A percentile compares a stretch with the other conserved stretches of the same genome.
Evolutionary conservation across 2,797 vertebrate genomes (phyloP).

Genomic region (Coracias cyanogaster): DNA sequence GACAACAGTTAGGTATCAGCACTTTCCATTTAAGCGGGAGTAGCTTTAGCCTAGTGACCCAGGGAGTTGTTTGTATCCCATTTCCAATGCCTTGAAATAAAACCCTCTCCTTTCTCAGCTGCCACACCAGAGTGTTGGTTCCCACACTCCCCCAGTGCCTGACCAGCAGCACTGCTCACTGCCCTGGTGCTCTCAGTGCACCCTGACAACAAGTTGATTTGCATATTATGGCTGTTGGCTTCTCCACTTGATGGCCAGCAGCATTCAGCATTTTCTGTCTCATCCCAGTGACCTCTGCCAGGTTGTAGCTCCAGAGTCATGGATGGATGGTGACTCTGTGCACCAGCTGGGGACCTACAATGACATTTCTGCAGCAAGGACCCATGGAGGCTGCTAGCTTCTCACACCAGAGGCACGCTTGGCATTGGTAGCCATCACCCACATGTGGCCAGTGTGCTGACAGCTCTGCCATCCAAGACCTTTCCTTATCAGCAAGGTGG

Average conservation of each 20-base stretch:
- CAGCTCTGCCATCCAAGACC: background rate
- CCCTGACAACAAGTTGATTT: background rate
- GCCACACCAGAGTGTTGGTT: fast-evolving
- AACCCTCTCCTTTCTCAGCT: background rate
- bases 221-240: background rate
- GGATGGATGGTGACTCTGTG: background rate
- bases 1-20: background rate
- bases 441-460: fast-evolving
- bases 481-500: background rate
- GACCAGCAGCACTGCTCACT: background rate
- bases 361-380: background rate
- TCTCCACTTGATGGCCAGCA: background rate
- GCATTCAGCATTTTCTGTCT: background rate
- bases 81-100: background rate
- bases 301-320: background rate
- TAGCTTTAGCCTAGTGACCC: background rate
- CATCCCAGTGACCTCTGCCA: background rate
- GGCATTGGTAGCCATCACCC: background rate
- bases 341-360: background rate
- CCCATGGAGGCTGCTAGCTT: fast-evolving
- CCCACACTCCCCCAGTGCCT: background rate
- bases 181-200: background rate
- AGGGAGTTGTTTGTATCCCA: background rate
- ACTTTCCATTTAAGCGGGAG: background rate
- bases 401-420: fast-evolving